phyloP scores from a whole-genome alignment of 2,888 invertebrate species.

The Mythimna lalbum region DNA sequence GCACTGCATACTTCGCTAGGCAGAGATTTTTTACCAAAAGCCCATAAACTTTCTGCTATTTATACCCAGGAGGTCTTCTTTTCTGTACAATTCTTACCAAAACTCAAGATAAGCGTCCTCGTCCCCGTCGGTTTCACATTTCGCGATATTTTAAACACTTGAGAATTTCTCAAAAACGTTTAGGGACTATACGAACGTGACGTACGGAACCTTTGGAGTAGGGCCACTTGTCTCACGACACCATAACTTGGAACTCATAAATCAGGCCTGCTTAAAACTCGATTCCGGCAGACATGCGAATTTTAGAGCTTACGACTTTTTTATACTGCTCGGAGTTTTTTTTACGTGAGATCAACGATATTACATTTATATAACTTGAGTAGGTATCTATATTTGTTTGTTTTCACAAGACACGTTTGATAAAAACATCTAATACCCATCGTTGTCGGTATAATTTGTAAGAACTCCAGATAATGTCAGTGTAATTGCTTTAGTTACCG shows the following conservation, averaged over 20 bases:
- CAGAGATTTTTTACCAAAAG: conserved; percentile 28
- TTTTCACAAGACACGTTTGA: neutral
- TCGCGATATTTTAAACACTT: conserved; percentile 74
- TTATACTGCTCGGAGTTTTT: conserved; percentile 8
- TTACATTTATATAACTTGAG: no score
- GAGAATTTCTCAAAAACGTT: conserved; percentile 69
- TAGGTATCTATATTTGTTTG: neutral
- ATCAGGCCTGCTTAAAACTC: conserved; percentile 86
- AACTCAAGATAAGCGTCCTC: conserved; percentile 50
- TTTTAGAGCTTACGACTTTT: conserved; percentile 68
- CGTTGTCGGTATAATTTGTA: neutral
- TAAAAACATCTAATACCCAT: neutral
- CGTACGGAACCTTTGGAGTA: conserved; percentile 71
- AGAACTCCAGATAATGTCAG: neutral
- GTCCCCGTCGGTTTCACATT: conserved; percentile 63
- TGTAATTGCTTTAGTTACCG: conserved; percentile 3
- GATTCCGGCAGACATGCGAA: conserved; percentile 55
- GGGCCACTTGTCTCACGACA: conserved; percentile 84
- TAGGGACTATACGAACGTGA: conserved; percentile 74
- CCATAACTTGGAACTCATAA: conserved; percentile 79
- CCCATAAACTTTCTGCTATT: conserved; percentile 47
- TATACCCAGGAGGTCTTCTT: conserved; percentile 44
- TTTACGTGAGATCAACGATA: neutral
- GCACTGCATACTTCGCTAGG: conserved; percentile 7
- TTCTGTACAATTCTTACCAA: conserved; percentile 28